A percentile compares a stretch with the other conserved stretches of the same genome.
These are phyloP conservation scores for Nymphicus hollandicus DNA, from an alignment of 2,113 vertebrate genomes.

Conservation along the genomic window DNA sequence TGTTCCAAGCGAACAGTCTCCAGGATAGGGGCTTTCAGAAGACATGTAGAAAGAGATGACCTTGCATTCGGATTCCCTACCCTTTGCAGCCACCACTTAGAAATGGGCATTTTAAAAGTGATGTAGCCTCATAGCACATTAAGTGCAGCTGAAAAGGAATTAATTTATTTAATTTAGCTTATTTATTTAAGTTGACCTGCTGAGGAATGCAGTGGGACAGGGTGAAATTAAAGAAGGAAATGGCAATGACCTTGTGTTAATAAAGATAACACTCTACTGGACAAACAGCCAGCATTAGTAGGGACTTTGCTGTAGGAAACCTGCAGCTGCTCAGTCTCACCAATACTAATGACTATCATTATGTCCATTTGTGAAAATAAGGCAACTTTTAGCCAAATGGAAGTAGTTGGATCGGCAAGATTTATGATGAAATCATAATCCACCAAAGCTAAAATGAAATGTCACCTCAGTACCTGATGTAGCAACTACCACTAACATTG, in stretches of 20 bases:
- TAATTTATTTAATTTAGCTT: background rate
- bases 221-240: slow-evolving; percentile 23
- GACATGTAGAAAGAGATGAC: background rate
- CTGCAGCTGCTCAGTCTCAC: slow-evolving; percentile 20
- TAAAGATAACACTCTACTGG: background rate
- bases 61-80: background rate
- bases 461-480: background rate
- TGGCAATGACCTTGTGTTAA: slow-evolving; percentile 53
- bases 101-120: background rate
- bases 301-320: slow-evolving; percentile 21
- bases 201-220: background rate
- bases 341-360: slow-evolving; percentile 57
- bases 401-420: background rate
- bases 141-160: background rate
- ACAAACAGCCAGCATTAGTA: background rate
- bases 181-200: background rate
- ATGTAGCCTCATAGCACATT: background rate
- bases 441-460: background rate
- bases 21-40: background rate
- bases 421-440: background rate
- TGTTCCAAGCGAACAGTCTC: background rate
- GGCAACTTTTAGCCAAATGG: slow-evolving; percentile 39
- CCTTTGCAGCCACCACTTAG: background rate
- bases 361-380: slow-evolving; percentile 13
- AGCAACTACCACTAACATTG: background rate